Evolutionary conservation across 2,113 vertebrate species (phyloP), one percentile per base, ranked within the genome.

Genomic region (Hyla sarda): DNA sequence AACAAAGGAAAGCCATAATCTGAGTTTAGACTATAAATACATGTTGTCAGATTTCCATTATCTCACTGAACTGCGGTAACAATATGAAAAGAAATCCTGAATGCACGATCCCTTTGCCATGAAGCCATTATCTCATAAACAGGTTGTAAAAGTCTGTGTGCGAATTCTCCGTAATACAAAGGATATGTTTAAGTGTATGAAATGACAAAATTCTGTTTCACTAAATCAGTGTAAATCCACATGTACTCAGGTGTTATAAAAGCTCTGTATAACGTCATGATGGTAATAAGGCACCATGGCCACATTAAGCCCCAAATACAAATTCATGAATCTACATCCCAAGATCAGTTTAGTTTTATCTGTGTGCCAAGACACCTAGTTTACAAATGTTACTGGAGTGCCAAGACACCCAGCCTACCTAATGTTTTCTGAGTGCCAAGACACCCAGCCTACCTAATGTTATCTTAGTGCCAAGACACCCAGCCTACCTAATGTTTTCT

Each of bases 1-100:
- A 82, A 45, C 80, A 71, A 52, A 82, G 8, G 34, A 48, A 69
- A 69, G 60, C 41, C 80, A 52, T 69, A 62, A 81, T 62, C 58
- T 81, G 78, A 69, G 62, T 32, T 48, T 82, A 82, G 62, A 52
- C 60, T 69, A 71, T 82, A 82, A 82, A 71, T 82, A 50, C 41
- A 82, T 71, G 60, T 69, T 82, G 80, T 82, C 80, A 82, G 28
- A 32, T 69, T 82, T 17, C 80, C 62, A 82, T 71, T 82, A 67
- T 82, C 62, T 69, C 45, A 50, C 54, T 82, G 56, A 69, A 82
- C 48, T 52, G 62, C 47, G 41, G 47, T 82, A 82, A 82, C 41
- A 16, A 28, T 50, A 71, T 82, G 80, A 50, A 71, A 71, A 82
- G 62, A 82, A 50, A 71, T 30, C 62, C 47, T 82, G 28, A 69